These are phyloP conservation scores for Arizona elegans DNA, from an alignment of 2,113 vertebrate genomes.

Conservation along the genomic window DNA sequence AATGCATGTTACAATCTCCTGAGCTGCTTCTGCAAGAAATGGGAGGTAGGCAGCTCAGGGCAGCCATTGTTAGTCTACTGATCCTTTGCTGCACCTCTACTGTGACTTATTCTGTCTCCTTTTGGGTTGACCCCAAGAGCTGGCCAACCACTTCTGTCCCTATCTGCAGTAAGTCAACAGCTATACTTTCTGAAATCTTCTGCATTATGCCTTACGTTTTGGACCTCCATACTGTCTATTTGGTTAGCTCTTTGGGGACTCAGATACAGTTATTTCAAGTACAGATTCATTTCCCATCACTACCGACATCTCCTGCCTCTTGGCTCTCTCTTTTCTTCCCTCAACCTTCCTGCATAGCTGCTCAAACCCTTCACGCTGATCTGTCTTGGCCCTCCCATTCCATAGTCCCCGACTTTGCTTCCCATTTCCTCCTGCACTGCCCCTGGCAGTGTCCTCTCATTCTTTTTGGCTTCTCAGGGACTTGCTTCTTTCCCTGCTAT, in stretches of 20 bases:
- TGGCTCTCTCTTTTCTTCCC: background rate
- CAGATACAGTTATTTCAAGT: constrained; percentile 8
- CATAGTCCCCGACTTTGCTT: background rate
- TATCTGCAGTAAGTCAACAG: background rate
- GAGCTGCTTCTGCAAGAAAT: background rate
- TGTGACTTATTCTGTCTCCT: background rate
- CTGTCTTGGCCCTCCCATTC: too few relatives aligned
- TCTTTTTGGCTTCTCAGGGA: background rate
- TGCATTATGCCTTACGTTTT: background rate
- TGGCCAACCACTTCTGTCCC: background rate
- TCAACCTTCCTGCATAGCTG: background rate
- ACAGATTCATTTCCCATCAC: background rate
- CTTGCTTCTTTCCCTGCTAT: constrained; percentile 35
- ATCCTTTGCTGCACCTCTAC: background rate
- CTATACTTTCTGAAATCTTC: background rate
- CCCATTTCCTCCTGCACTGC: background rate
- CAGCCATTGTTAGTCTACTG: background rate
- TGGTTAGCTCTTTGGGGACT: background rate
- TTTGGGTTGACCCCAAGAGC: background rate
- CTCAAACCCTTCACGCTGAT: background rate
- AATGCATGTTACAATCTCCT: background rate
- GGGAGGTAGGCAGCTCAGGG: background rate
- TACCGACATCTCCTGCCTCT: background rate
- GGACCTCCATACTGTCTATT: background rate
- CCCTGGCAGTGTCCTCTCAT: background rate